Evolutionary conservation across 2,797 vertebrate genomes (phyloP), one percentile per base, ranked within the genome.

Genomic region (Argentina silus): DNA sequence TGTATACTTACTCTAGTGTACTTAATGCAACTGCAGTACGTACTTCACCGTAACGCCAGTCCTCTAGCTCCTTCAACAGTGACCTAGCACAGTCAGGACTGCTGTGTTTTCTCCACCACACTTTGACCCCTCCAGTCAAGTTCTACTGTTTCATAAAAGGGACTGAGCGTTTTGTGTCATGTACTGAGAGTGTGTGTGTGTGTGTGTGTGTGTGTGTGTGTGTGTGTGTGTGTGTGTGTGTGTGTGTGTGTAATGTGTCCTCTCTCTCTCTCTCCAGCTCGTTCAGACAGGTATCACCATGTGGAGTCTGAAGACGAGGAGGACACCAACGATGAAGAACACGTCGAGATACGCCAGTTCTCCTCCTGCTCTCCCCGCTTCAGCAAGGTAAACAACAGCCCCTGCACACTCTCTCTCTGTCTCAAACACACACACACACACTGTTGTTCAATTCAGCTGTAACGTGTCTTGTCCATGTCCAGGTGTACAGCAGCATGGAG

Each of bases 401-500:
- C 12, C 50, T 0, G n/a, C n/a, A 12, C 27, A 57, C 9, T n/a
- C n/a, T n/a, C n/a, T n/a, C n/a, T n/a, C n/a, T n/a, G n/a, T n/a
- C n/a, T n/a, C n/a, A n/a, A 51, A 72, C 36, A 65, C 9, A 3
- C 23, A 53, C 67, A 6, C 17, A 17, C 21, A 44, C 55, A 75
- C 17, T 11, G 23, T 12, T 44, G 19, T 27, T 69, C 23, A 48
- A 27, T 9, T 3, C 42, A 12, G 7, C 14, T 62, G 42, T 59
- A 59, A 19, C 27, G 8, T 19, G 57, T 71, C n/a, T n/a, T n/a
- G 44, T 55, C n/a, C 6, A 50, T 45, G 12, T 66, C 17, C 42
- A 9, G 97, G 97, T 98, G 5, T 97, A 98, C 86, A 98, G 97
- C 90, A 99, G 98, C 77, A 97, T 99, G 97, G 98, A 99, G 83